These are phyloP conservation scores for Penaeus vannamei DNA, from an alignment of 1,140 invertebrate species.

Conservation along the genomic window DNA sequence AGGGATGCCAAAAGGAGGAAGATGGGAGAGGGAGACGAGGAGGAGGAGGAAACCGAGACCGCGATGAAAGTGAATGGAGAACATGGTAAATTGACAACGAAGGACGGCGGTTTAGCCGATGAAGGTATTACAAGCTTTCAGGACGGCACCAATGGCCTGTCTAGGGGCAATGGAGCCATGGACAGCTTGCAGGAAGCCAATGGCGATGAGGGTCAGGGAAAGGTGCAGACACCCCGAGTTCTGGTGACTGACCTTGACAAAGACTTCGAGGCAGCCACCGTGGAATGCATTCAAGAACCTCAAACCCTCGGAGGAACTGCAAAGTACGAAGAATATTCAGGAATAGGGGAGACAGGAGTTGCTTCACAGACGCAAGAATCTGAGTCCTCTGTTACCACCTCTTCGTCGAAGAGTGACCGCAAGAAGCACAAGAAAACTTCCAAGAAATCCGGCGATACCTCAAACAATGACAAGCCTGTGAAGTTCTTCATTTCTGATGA, in stretches of 20 bases:
- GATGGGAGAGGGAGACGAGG: conserved; percentile 38
- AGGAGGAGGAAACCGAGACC: conserved; percentile 23
- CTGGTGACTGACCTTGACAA: conserved; percentile 24
- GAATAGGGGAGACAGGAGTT: background rate
- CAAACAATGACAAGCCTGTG: conserved; percentile 27
- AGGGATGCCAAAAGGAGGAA: conserved; percentile 47
- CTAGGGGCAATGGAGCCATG: background rate
- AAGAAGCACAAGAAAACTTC: background rate
- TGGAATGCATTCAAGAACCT: conserved; percentile 30
- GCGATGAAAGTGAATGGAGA: background rate
- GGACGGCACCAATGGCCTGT: too few species aligned
- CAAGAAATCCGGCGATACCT: background rate
- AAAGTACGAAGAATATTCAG: background rate
- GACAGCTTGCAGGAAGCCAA: background rate
- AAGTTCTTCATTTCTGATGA: conserved; percentile 56
- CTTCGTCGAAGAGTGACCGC: too few species aligned
- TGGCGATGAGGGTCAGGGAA: background rate
- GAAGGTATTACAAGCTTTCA: too few species aligned
- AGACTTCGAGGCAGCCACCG: conserved; percentile 1
- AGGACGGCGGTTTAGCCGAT: background rate
- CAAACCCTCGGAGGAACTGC: background rate
- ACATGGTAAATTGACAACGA: background rate
- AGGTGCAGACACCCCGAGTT: background rate
- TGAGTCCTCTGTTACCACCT: background rate
- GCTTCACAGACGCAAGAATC: background rate